Conservation (phyloP, 1,140 invertebrate genomes). For the Aphaenogaster floridana region DNA sequence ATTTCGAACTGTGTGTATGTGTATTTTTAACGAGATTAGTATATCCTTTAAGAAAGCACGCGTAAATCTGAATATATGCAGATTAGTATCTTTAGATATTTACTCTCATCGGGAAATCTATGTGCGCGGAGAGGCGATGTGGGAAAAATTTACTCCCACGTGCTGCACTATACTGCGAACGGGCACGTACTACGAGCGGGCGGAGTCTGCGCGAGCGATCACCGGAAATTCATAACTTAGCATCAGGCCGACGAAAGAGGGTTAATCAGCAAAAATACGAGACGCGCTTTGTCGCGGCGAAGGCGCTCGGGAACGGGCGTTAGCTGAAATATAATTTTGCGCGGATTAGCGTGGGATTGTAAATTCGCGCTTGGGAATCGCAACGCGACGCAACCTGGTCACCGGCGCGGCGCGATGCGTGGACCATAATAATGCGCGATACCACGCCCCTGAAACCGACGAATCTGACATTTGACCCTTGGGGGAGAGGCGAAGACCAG, state of each 20-base stretch:
- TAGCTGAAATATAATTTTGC: constrained; percentile 80
- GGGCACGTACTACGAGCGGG: constrained; percentile 22
- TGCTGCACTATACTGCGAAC: not conserved
- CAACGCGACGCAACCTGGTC: constrained; percentile 20
- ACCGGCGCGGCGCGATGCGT: not conserved
- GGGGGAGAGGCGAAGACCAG: not conserved
- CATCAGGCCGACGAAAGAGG: constrained; percentile 79
- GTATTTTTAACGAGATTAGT: constrained; percentile 15
- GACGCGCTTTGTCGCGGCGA: constrained; percentile 71
- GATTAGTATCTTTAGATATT: constrained; percentile 53
- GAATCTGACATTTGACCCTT: constrained; percentile 46
- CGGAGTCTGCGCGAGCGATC: constrained; percentile 47
- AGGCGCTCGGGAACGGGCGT: constrained; percentile 39
- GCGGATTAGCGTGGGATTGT: constrained; percentile 74
- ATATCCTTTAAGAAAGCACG: not conserved
- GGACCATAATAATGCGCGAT: constrained; percentile 23
- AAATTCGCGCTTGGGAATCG: constrained; percentile 71
- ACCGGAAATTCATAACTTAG: constrained; percentile 82
- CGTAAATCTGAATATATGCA: constrained; percentile 25
- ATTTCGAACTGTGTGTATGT: not conserved
- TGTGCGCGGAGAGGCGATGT: constrained; percentile 9
- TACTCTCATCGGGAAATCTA: constrained; percentile 62
- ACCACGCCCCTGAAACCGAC: constrained; percentile 48
- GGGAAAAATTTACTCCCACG: constrained; percentile 56
- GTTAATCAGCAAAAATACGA: constrained; percentile 83